Base-by-base conservation (phyloP, 1,140 invertebrate species). In the Euschistus heros region DNA sequence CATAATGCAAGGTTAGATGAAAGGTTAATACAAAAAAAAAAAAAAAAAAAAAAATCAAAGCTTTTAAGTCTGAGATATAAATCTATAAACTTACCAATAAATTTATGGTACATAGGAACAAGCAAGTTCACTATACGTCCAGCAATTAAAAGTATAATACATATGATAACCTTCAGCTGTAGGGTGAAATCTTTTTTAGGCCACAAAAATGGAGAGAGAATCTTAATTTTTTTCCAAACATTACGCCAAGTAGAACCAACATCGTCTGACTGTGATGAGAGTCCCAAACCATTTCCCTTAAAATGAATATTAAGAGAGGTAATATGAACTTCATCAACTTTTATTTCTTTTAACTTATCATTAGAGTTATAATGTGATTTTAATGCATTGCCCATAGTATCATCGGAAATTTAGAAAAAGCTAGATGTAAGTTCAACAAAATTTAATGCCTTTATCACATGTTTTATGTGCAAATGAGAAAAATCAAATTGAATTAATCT, bases 91-190 rank as follows among this genome's bases (percentile, higher is more conserved):
- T 62, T 70, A 69, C 73, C 77, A 73, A 98, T 96, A 70, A 84
- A 80, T 78, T 94, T 94, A 76, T 87, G 92, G 76, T 94, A 97
- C 72, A 98, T 86, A 46, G 94, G 95, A 33, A 97, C 90, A 76
- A 87, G 92, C 17, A 98, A 78, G 80, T 97, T 98, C 61, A 94
- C 87, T n/a, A 86, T 83, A 72, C 96, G 81, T 22, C 94, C 95
- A 27, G 77, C 80, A 15, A 84, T 73, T 14, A 98, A 79, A 15
- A 93, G 76, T 0, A 82, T 15, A 30, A 98, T 81, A 75, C 94
- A 98, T 65, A 93, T 74, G 5, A 95, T 57, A 0, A 98, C 93
- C 64, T 86, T 79, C 0, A 92, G 68, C 75, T 98, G 94, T 7
- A 98, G 79, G 0, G 80, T 71, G 3, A 79, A 59, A 74, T 85